These are phyloP conservation scores for Lithophane ornitopus DNA, from an alignment of 2,888 invertebrate species.

Conservation along the genomic window DNA sequence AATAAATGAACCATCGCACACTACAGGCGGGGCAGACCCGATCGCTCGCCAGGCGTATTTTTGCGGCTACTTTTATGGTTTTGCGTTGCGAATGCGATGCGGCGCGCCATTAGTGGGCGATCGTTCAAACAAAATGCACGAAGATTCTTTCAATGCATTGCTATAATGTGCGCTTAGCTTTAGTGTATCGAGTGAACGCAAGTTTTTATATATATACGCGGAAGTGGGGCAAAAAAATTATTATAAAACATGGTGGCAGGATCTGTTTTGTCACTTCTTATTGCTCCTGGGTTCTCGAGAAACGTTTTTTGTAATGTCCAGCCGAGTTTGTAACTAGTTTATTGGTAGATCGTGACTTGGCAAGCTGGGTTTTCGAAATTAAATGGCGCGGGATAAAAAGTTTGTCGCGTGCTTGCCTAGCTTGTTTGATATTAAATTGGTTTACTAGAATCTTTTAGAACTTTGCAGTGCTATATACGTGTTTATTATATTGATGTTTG, in stretches of 20 bases:
- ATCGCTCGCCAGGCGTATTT: too few species aligned
- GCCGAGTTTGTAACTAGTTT: constrained; percentile 16
- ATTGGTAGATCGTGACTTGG: constrained; percentile 44
- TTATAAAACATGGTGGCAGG: constrained; percentile 11
- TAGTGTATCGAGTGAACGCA: constrained; percentile 21
- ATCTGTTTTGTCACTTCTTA: constrained; percentile 42
- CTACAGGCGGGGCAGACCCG: too few species aligned
- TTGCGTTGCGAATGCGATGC: too few species aligned
- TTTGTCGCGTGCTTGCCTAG: constrained; percentile 38
- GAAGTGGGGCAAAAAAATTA: constrained; percentile 38
- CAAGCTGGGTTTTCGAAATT: constrained; percentile 37
- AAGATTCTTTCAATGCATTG: too few species aligned
- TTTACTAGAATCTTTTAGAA: constrained; percentile 5
- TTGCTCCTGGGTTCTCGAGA: constrained; percentile 38
- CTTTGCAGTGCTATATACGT: neutral
- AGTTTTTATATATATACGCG: constrained; percentile 59
- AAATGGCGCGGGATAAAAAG: constrained; percentile 33
- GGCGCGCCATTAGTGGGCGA: too few species aligned
- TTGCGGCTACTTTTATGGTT: too few species aligned
- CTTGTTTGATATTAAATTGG: constrained; percentile 4
- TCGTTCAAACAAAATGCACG: too few species aligned
- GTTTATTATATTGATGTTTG: neutral
- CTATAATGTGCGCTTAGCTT: too few species aligned
- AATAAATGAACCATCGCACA: too few species aligned
- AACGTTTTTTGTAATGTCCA: constrained; percentile 43